Evolutionary conservation across 2,888 invertebrate species (phyloP).

Genomic region (Acronicta aceris): DNA sequence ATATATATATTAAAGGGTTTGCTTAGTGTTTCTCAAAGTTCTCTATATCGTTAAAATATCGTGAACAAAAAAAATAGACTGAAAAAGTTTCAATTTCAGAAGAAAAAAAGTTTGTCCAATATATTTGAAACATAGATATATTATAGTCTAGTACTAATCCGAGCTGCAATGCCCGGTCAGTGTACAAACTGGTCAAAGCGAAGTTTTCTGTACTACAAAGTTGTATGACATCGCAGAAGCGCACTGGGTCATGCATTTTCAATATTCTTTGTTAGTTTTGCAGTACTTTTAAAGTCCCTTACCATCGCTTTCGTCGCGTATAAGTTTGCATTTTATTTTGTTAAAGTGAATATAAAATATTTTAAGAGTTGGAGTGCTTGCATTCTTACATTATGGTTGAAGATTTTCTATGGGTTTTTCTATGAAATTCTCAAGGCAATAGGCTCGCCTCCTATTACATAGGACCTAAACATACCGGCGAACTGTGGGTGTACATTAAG

Average conservation of each 20-base stretch:
- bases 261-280: constrained; percentile 61
- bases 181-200: constrained; percentile 17
- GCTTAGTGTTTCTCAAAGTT: too few relatives aligned
- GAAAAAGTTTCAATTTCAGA: too few relatives aligned
- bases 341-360: constrained; percentile 19
- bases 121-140: background rate
- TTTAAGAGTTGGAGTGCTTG: constrained; percentile 3
- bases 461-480: too few relatives aligned
- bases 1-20: too few relatives aligned
- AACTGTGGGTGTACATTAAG: too few relatives aligned
- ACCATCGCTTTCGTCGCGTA: constrained; percentile 32
- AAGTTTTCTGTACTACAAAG: constrained; percentile 35
- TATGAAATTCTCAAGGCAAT: too few relatives aligned
- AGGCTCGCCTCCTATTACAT: too few relatives aligned
- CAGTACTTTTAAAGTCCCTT: constrained; percentile 38
- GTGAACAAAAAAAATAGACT: too few relatives aligned
- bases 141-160: constrained; percentile 4
- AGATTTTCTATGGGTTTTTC: too few relatives aligned
- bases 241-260: constrained; percentile 64
- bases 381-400: background rate
- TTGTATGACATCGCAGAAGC: constrained; percentile 52
- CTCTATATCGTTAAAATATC: too few relatives aligned
- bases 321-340: constrained; percentile 28
- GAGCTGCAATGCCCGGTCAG: constrained; percentile 8
- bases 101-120: background rate